phyloP scores from a whole-genome alignment of 2,113 vertebrate genomes.

The Sakesphorus luctuosus region DNA sequence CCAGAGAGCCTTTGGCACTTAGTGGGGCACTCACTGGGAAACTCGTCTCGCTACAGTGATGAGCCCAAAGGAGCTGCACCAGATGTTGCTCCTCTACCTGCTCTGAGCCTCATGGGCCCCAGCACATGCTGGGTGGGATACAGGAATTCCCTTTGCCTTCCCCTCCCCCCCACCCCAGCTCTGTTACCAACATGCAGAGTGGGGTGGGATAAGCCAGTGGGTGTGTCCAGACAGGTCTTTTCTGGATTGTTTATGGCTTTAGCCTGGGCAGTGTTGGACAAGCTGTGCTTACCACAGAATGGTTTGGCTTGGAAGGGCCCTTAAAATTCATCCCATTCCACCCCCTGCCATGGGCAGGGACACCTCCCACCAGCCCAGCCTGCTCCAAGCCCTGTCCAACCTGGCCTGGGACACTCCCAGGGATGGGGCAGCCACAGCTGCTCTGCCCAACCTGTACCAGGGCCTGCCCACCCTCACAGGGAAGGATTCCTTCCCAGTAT shows the following conservation, averaged over 20 bases:
- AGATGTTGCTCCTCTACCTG: not conserved
- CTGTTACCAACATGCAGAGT: too few species aligned
- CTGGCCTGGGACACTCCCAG: not conserved
- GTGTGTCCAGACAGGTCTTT: not conserved
- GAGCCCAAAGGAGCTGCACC: not conserved
- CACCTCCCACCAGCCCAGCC: not conserved
- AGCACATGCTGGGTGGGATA: fast-evolving
- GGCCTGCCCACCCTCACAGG: not conserved
- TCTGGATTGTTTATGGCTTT: not conserved
- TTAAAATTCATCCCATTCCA: fast-evolving
- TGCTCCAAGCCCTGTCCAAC: not conserved
- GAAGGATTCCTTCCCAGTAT: not conserved
- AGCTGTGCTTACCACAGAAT: not conserved
- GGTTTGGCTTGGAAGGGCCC: not conserved
- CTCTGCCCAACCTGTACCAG: not conserved
- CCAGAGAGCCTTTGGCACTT: not conserved
- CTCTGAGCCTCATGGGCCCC: not conserved
- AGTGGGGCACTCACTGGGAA: not conserved
- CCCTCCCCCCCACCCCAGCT: fast-evolving
- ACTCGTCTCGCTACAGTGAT: fast-evolving
- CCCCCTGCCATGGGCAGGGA: not conserved
- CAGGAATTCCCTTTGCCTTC: not conserved
- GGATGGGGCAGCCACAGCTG: not conserved
- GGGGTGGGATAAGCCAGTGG: not conserved
- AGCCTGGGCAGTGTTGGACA: not conserved